Evolutionary conservation across 1,140 invertebrate genomes (phyloP).

Genomic region (Trichoplusia ni): DNA sequence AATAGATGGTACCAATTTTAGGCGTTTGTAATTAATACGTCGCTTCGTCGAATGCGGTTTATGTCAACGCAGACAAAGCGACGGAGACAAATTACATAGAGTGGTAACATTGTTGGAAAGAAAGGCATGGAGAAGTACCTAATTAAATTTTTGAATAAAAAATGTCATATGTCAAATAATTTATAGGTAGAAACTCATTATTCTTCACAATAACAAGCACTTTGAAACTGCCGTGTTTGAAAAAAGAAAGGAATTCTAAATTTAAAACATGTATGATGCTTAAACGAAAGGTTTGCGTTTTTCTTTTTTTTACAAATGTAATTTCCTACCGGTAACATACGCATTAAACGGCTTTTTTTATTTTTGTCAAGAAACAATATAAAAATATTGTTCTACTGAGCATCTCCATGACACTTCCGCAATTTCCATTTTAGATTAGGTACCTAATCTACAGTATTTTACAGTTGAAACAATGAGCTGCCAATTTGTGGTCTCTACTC

Average conservation of each 20-base stretch:
- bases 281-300: too few relatives aligned
- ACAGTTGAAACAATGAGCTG: background rate
- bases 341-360: too few relatives aligned
- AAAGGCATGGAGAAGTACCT: background rate
- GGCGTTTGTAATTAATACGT: background rate
- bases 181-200: too few relatives aligned
- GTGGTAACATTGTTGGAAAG: background rate
- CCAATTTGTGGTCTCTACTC: background rate
- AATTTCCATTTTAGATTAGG: slow-evolving; percentile 5
- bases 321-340: too few relatives aligned
- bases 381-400: background rate
- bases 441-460: slow-evolving; percentile 8
- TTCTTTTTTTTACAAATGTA: too few relatives aligned
- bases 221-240: too few relatives aligned
- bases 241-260: too few relatives aligned
- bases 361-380: background rate
- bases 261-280: too few relatives aligned
- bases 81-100: slow-evolving; percentile 24
- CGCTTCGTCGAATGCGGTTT: slow-evolving; percentile 13
- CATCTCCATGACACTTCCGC: background rate
- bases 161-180: too few relatives aligned
- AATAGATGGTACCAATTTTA: background rate
- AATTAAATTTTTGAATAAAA: background rate
- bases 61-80: slow-evolving; percentile 27
- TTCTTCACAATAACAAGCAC: too few relatives aligned